Evolutionary conservation across 2,113 vertebrate species (phyloP).

Genomic region (Promerops cafer): DNA sequence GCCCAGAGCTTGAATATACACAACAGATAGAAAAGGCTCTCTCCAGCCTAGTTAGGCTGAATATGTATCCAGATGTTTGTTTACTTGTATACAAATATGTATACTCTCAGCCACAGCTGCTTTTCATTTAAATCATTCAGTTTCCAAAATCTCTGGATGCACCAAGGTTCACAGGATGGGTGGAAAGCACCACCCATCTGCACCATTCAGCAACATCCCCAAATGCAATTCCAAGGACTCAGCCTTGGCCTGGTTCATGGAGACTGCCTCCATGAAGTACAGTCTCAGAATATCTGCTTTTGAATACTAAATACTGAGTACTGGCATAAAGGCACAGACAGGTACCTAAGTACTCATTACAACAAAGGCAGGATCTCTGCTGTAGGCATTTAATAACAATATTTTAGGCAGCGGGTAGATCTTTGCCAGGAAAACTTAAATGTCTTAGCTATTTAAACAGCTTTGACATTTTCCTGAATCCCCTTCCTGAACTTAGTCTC

Average conservation of each 20-base stretch:
- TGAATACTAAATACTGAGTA: not conserved
- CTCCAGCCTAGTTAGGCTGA: not conserved
- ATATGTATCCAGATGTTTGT: not conserved
- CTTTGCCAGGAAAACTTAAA: constrained; percentile 30
- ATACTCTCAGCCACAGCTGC: not conserved
- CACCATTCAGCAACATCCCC: not conserved
- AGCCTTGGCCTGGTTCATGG: not conserved
- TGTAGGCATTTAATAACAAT: not conserved
- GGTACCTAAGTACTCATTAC: not conserved
- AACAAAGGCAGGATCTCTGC: not conserved
- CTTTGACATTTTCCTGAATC: constrained; percentile 36
- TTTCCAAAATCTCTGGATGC: not conserved
- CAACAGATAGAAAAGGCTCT: not conserved
- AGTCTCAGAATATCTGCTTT: not conserved
- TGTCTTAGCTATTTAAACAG: constrained; percentile 26
- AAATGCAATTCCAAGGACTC: not conserved
- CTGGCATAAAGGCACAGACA: not conserved
- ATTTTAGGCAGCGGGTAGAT: not conserved
- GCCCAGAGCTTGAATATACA: not conserved
- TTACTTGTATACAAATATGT: not conserved
- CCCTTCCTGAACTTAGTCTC: not conserved
- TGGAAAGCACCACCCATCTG: not conserved
- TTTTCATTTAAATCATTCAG: not conserved
- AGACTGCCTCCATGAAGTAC: not conserved
- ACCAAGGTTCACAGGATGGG: not conserved